Evolutionary conservation across 2,113 vertebrate species (phyloP).

Genomic region (Cochlearius cochlearius): DNA sequence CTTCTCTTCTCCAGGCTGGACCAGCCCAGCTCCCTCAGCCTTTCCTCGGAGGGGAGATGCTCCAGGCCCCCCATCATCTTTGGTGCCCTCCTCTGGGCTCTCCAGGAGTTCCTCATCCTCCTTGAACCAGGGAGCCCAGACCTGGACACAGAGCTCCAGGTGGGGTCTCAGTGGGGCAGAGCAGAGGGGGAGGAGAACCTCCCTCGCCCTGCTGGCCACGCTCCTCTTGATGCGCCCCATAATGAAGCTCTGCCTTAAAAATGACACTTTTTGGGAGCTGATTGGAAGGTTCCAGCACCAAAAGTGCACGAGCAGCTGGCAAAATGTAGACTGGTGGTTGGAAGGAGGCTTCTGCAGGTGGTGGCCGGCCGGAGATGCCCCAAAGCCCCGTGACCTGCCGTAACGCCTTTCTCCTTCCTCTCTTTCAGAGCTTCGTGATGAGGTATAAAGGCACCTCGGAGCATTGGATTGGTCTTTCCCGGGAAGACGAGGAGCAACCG

Average conservation of each 20-base stretch:
- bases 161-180: too few species aligned
- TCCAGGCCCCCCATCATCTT: too few species aligned
- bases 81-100: too few species aligned
- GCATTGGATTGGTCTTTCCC: not conserved
- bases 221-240: too few species aligned
- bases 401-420: not conserved
- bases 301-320: accelerated
- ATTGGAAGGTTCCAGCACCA: not conserved
- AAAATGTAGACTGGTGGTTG: not conserved
- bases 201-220: too few species aligned
- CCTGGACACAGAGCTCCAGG: too few species aligned
- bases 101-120: too few species aligned
- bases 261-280: not conserved
- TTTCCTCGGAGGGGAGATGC: too few species aligned
- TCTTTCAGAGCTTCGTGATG: not conserved
- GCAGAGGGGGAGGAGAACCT: too few species aligned
- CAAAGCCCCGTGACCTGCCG: accelerated
- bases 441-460: not conserved
- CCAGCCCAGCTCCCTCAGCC: too few species aligned
- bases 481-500: not conserved
- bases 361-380: not conserved
- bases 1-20: too few species aligned
- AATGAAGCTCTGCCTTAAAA: not conserved
- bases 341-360: not conserved
- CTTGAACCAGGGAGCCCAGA: too few species aligned